Evolutionary conservation across 1,140 invertebrate genomes (phyloP), one percentile per base, ranked within the genome.

Genomic region (Neodiprion pinetum): DNA sequence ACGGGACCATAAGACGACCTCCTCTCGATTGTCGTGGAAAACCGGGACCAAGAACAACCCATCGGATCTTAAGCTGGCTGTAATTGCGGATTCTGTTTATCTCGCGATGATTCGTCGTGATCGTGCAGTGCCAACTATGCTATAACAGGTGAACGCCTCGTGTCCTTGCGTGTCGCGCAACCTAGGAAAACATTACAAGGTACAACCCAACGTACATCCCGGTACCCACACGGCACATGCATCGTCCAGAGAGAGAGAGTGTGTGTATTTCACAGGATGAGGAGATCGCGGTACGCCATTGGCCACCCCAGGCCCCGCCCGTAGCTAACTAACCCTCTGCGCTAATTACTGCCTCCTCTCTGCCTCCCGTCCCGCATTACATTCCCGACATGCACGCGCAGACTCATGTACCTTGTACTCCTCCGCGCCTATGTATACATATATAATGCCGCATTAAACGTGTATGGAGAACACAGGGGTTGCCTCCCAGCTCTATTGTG

Each of bases 251-350:
- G 17, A 21, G 17, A 21, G 17, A 21, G 17, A 1, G 1, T 11
- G 50, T 1, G 50, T 1, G 50, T 11, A 14, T 53, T 53, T 10
- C 50, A 53, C 10, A 11, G n/a, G 50, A 53, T 9, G 70, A 74
- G 66, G 77, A 79, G 76, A 77, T 75, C 78, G 48, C 74, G 74
- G 70, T 78, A 74, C 78, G 74, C 76, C 53, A 86, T 85, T 84
- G 85, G 85, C 67, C 81, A 77, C 65, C 74, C 12, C 74, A 85
- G 75, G 83, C 85, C 78, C 85, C 85, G 83, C 85, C 85, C 83
- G 83, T 83, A 79, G 80, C 80, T 82, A 85, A 86, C 84, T 85
- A 84, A 85, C 84, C 84, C 84, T 82, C 80, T 85, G 83, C 80
- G 82, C 81, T 86, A 86, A 86, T 86, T 85, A 86, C 81, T 78